These are phyloP conservation scores for Sminthurides bifidus DNA, from an alignment of 1,140 invertebrate species.

Conservation along the genomic window DNA sequence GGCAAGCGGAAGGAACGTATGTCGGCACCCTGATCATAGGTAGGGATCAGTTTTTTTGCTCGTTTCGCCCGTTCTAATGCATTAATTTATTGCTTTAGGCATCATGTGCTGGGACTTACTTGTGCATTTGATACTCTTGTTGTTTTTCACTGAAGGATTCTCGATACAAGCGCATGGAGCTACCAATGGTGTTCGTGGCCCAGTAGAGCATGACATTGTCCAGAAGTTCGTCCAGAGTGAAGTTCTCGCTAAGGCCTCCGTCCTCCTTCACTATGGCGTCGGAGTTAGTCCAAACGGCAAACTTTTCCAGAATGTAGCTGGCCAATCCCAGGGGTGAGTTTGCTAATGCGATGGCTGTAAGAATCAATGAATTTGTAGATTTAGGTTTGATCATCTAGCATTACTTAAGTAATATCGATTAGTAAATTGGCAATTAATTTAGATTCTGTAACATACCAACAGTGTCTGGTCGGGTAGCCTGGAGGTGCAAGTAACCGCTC, in stretches of 20 bases:
- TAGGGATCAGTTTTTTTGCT: conserved; percentile 34
- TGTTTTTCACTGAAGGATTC: conserved; percentile 36
- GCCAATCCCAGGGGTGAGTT: conserved; percentile 40
- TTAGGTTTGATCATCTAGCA: too few species aligned
- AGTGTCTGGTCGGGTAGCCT: conserved; percentile 30
- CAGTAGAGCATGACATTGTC: conserved; percentile 47
- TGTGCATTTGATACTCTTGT: not conserved
- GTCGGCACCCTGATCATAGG: conserved; percentile 34
- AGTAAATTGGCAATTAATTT: too few species aligned
- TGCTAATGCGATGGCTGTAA: conserved; percentile 35
- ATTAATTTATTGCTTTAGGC: not conserved
- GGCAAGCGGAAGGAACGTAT: conserved; percentile 19
- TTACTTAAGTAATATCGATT: too few species aligned
- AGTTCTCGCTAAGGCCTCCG: conserved; percentile 40
- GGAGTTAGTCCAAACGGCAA: conserved; percentile 41
- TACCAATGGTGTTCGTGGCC: conserved; percentile 38
- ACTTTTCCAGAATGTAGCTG: conserved; percentile 48
- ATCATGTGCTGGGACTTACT: not conserved
- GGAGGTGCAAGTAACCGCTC: conserved; percentile 54
- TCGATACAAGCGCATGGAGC: conserved; percentile 40
- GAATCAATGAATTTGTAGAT: not conserved
- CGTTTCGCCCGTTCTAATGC: not conserved
- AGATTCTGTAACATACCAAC: conserved; percentile 11
- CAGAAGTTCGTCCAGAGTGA: conserved; percentile 42
- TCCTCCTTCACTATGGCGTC: conserved; percentile 33